These are phyloP conservation scores for Listronotus oregonensis DNA, from an alignment of 1,140 invertebrate species.

Conservation along the genomic window DNA sequence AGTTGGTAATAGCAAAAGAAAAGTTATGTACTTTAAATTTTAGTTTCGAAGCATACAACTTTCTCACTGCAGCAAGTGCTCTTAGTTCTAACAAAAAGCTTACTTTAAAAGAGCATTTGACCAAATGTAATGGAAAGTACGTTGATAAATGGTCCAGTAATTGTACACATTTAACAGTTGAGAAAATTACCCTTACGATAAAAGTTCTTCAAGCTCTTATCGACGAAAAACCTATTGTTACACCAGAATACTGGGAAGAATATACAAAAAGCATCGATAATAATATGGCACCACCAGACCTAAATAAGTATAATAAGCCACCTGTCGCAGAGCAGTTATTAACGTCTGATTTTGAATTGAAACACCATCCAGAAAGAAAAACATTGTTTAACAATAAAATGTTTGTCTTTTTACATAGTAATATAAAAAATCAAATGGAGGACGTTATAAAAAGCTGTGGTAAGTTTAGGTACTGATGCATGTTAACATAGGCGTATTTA, in stretches of 20 bases:
- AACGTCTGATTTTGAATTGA: slow-evolving; percentile 35
- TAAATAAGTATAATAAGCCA: slow-evolving; percentile 37
- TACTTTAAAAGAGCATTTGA: slow-evolving; percentile 53
- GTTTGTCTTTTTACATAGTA: slow-evolving; percentile 38
- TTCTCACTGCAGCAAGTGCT: slow-evolving; percentile 57
- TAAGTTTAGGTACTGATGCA: slow-evolving; percentile 22
- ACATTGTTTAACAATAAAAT: slow-evolving; percentile 41
- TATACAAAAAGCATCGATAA: slow-evolving; percentile 57
- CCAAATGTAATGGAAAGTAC: slow-evolving; percentile 56
- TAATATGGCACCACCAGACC: slow-evolving; percentile 30
- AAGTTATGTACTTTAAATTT: slow-evolving; percentile 22
- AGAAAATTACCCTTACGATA: slow-evolving; percentile 67
- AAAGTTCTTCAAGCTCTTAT: slow-evolving; percentile 72
- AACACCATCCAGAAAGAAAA: slow-evolving; percentile 25
- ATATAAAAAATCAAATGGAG: slow-evolving; percentile 35
- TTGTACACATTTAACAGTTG: slow-evolving; percentile 70
- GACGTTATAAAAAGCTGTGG: slow-evolving; percentile 41
- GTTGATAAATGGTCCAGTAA: slow-evolving; percentile 58
- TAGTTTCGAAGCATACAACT: slow-evolving; percentile 41
- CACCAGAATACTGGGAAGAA: slow-evolving; percentile 64
- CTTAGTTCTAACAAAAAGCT: slow-evolving; percentile 55
- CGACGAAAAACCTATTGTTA: slow-evolving; percentile 66
- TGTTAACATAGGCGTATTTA: too few relatives aligned
- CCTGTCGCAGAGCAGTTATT: slow-evolving; percentile 36
- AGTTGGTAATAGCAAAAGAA: slow-evolving; percentile 27